Evolutionary conservation across 2,888 invertebrate genomes (phyloP), one percentile per base, ranked within the genome.

Genomic region (Trachelus stipa): DNA sequence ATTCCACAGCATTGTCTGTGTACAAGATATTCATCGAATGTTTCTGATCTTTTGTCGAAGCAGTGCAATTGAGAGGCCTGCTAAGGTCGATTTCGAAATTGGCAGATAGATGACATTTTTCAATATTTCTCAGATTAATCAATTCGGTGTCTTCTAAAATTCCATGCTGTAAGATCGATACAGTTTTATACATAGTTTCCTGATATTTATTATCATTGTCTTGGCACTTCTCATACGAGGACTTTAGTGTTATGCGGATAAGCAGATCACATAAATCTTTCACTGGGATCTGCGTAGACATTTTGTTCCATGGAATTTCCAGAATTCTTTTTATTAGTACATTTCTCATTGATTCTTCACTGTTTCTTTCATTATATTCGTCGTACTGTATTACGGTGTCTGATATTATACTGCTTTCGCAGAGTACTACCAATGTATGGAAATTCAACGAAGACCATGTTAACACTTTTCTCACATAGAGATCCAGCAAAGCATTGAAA

Each of bases 401-500:
- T 33, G 91, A 89, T 76, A 91, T 84, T 37, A 87, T 84, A 34
- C 89, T 84, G 73, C 88, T 80, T 77, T 90, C 85, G 75, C 92
- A 91, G 56, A 92, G 88, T 23, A 87, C 78, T 79, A 90, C 85
- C 68, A 93, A 84, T 1, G 92, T 92, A 40, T 86, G 83, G 1
- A 92, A 81, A 82, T 92, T 92, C 69, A 88, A 83, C 12, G 86
- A 76, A 23, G 91, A 91, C 81, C 91, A 89, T 69, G 87, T 88
- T 37, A 92, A 87, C 6, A 90, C 88, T 78, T 91, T 91, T 2
- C 92, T 91, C 4, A 90, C 83, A 76, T 92, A 93, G 6, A 92
- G 88, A 80, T 90, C 90, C 1, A 93, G 83, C 34, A 93, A 85
- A 23, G 83, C 84, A 73, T 90, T 89, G 4, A 88, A 80, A 82